phyloP scores from a whole-genome alignment of 2,888 invertebrate species.

The Siphonodentalium dalli region DNA sequence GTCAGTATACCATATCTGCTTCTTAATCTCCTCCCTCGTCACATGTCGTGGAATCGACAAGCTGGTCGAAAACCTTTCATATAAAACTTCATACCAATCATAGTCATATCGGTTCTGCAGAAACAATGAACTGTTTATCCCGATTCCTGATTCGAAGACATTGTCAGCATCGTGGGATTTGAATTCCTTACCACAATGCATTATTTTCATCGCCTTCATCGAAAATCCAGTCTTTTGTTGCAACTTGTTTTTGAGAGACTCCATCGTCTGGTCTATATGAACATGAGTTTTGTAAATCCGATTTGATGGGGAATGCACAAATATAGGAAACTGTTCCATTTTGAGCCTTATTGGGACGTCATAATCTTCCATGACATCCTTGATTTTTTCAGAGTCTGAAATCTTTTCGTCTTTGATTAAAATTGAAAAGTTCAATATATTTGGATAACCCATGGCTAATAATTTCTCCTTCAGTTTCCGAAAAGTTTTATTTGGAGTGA shows the following conservation, averaged over 20 bases:
- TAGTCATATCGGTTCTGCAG: constrained; percentile 30
- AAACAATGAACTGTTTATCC: constrained; percentile 44
- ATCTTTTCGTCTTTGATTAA: constrained; percentile 36
- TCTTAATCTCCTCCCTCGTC: constrained; percentile 36
- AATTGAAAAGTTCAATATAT: constrained; percentile 44
- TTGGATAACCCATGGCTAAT: constrained; percentile 46
- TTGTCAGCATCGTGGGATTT: constrained; percentile 29
- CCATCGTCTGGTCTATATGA: constrained; percentile 38
- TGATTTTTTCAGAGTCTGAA: constrained; percentile 33
- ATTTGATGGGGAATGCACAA: constrained; percentile 44
- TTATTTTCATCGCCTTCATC: constrained; percentile 34
- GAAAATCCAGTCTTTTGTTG: constrained; percentile 46
- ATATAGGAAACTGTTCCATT: constrained; percentile 47
- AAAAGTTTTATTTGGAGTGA: constrained; percentile 41
- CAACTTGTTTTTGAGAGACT: constrained; percentile 42
- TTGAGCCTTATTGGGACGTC: constrained; percentile 38
- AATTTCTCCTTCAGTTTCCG: constrained; percentile 41
- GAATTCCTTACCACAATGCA: constrained; percentile 44
- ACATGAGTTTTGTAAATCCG: constrained; percentile 49
- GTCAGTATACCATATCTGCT: constrained; percentile 39
- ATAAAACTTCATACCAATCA: constrained; percentile 39
- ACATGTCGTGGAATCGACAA: constrained; percentile 38
- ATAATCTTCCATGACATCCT: constrained; percentile 40
- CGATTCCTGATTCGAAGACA: constrained; percentile 42
- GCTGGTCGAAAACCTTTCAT: constrained; percentile 41